These are phyloP conservation scores for Microhierax caerulescens DNA, from an alignment of 2,797 vertebrate species.

Conservation along the genomic window DNA sequence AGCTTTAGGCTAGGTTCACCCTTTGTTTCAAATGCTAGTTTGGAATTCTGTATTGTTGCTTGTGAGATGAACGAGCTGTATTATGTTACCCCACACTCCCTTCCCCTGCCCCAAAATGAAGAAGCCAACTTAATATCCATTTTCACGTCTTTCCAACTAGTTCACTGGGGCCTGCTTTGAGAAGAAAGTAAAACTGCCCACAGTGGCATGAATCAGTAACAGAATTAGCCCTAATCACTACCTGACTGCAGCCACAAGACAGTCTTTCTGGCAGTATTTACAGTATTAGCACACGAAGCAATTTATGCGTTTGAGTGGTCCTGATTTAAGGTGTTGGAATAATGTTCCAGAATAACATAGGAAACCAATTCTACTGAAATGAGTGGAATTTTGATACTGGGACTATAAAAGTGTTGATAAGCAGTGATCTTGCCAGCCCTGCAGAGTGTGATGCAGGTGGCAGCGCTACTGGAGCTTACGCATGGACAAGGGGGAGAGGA, in stretches of 20 bases:
- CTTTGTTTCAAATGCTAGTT: background rate
- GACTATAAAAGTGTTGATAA: background rate
- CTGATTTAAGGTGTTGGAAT: background rate
- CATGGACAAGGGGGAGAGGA: background rate
- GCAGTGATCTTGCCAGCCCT: background rate
- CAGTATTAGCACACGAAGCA: background rate
- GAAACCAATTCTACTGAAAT: background rate
- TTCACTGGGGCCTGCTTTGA: background rate
- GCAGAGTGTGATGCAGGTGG: background rate
- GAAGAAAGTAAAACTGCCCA: background rate
- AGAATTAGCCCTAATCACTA: background rate
- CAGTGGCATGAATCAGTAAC: background rate
- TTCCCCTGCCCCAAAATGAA: background rate
- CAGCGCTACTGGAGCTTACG: background rate
- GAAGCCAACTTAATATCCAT: background rate
- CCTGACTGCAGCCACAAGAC: background rate
- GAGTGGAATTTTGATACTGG: background rate
- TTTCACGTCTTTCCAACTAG: background rate
- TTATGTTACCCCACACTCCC: background rate
- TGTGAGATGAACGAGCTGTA: background rate
- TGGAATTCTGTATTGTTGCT: accelerated
- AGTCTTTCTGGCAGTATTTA: background rate
- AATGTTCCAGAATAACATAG: background rate
- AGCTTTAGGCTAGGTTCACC: background rate
- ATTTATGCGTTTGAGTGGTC: background rate